These are phyloP conservation scores for Araneus ventricosus DNA, from an alignment of 1,140 invertebrate species.

Conservation along the genomic window DNA sequence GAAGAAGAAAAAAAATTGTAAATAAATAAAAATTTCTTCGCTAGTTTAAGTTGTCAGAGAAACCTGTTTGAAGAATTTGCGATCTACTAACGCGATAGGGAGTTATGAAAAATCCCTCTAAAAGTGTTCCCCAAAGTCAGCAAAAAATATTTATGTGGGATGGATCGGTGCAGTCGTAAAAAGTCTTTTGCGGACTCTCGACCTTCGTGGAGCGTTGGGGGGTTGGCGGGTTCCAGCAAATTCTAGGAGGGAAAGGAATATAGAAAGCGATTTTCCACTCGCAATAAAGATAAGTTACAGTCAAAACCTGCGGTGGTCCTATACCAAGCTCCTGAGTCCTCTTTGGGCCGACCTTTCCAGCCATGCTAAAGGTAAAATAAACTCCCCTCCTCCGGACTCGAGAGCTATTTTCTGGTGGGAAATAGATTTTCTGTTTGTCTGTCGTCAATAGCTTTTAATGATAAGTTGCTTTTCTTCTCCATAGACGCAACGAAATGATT, in stretches of 20 bases:
- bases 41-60: constrained; percentile 59
- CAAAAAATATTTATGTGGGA: constrained; percentile 74
- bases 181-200: constrained; percentile 59
- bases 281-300: constrained; percentile 74
- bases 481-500: neutral
- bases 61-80: constrained; percentile 74
- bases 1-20: too few relatives aligned
- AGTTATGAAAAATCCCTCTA: constrained; percentile 74
- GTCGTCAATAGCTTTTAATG: neutral
- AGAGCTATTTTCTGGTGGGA: neutral
- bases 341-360: neutral
- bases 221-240: constrained; percentile 53
- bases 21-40: constrained; percentile 40
- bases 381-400: neutral
- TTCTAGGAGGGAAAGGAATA: constrained; percentile 47
- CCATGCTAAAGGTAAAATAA: constrained; percentile 70
- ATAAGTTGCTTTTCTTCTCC: neutral
- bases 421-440: constrained; percentile 20
- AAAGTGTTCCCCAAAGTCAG: constrained; percentile 73
- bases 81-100: constrained; percentile 74
- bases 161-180: constrained; percentile 71
- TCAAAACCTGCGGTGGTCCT: constrained; percentile 62
- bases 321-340: neutral
- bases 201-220: constrained; percentile 50
- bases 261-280: constrained; percentile 68